These are phyloP conservation scores for Diarsia mendica DNA, from an alignment of 2,888 invertebrate genomes.

Conservation along the genomic window DNA sequence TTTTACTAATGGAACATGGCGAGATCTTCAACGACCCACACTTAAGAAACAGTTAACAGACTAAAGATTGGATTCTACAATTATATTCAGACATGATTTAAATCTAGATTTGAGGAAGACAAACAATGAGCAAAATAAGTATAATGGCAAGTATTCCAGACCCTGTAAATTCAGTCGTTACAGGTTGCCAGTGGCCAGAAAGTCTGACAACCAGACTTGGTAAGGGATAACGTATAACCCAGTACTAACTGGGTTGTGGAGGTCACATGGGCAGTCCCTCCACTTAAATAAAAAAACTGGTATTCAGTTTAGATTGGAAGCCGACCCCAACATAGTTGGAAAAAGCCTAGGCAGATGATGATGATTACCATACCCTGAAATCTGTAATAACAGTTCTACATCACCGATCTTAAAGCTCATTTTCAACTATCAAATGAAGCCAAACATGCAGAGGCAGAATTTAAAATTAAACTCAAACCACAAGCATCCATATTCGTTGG, in stretches of 20 bases:
- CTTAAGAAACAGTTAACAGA: conserved; percentile 5
- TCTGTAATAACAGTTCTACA: not conserved
- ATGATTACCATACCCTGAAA: not conserved
- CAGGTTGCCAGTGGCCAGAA: no score
- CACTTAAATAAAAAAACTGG: no score
- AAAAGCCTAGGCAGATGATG: no score
- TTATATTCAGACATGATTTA: not conserved
- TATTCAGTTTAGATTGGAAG: not conserved
- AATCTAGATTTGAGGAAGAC: conserved; percentile 13
- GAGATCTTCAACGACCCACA: conserved; percentile 23
- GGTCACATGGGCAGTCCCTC: no score
- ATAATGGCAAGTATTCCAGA: not conserved
- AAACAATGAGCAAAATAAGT: not conserved
- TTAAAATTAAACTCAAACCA: not conserved
- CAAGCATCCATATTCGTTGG: not conserved
- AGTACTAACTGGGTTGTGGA: no score
- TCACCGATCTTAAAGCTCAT: not conserved
- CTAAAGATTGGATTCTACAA: not conserved
- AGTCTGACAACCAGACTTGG: no score
- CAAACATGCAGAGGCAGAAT: conserved; percentile 10
- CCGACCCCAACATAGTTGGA: no score
- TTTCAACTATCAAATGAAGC: not conserved
- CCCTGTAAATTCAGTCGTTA: not conserved
- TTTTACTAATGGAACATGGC: conserved; percentile 28
- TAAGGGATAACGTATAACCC: no score